Evolutionary conservation across 2,888 invertebrate species (phyloP), one percentile per base, ranked within the genome.

Genomic region (Lasiommata megera): DNA sequence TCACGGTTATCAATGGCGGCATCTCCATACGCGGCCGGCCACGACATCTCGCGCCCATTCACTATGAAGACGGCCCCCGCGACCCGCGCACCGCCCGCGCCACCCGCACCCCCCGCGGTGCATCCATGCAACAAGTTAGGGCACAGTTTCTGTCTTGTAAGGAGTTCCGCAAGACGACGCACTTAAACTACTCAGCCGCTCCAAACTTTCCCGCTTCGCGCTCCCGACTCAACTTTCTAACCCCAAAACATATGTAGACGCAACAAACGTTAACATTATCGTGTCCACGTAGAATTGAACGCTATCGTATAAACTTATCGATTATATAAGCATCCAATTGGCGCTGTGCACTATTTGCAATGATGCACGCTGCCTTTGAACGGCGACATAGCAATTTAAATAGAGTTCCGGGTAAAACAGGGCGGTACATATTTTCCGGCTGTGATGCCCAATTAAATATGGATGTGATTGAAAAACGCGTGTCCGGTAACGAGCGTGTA

Each of bases 401-500:
- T 68, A 68, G 79, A 83, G 77, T 78, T 79, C 75, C 72, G 74
- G 53, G 77, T 84, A 80, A 84, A 87, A 84, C 82, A 82, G 80
- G 80, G 80, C 76, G 79, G 80, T 82, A 88, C 79, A 88, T 79
- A 88, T 87, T 89, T 88, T 82, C 84, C 84, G 88, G 81, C 83
- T 80, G 82, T 82, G 88, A 87, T 86, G 88, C 87, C 88, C 90
- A 90, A 90, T 90, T 90, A 90, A 90, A 89, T 90, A 90, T 89
- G 90, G 88, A 90, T 90, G 88, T 88, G 90, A 90, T 90, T 88
- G 90, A 90, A 90, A 90, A 90, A 90, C 90, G 90, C 89, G 89
- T 89, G 90, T 89, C 90, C 89, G 86, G 88, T 89, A 90, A 89
- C 90, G 88, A 89, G 88, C 88, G 88, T 88, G 90, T 93, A 88